A percentile compares a stretch with the other conserved stretches of the same genome.
These are phyloP conservation scores for Sorex fumeus DNA, from an alignment of 2,113 vertebrate genomes.

Conservation along the genomic window DNA sequence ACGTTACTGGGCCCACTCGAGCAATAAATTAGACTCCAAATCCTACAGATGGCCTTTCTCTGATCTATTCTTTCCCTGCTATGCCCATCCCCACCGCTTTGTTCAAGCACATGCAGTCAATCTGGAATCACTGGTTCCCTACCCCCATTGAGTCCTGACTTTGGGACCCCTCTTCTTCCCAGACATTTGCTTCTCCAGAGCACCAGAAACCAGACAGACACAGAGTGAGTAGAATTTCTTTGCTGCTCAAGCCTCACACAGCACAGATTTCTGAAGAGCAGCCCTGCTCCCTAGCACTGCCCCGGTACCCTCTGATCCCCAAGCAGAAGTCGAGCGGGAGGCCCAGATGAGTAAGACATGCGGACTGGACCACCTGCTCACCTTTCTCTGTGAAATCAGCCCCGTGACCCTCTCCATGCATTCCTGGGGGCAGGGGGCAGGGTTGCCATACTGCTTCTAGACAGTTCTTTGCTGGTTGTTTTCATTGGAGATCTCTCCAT, in stretches of 20 bases:
- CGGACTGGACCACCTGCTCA: too few relatives aligned
- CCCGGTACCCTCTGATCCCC: neutral
- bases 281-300: too few relatives aligned
- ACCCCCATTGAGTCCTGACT: neutral
- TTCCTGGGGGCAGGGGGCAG: neutral
- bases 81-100: neutral
- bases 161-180: neutral
- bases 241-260: neutral
- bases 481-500: neutral
- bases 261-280: neutral
- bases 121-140: too few relatives aligned
- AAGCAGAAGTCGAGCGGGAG: neutral
- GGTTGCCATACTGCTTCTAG: neutral
- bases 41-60: neutral
- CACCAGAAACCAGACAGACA: neutral
- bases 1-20: too few relatives aligned
- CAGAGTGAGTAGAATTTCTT: fast-evolving
- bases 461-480: neutral
- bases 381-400: neutral
- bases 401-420: fast-evolving
- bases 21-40: neutral
- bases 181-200: neutral
- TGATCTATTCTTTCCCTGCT: neutral
- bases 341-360: too few relatives aligned
- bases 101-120: neutral